Conservation (phyloP, 2,797 vertebrate species). For the Myotis pilosus region DNA sequence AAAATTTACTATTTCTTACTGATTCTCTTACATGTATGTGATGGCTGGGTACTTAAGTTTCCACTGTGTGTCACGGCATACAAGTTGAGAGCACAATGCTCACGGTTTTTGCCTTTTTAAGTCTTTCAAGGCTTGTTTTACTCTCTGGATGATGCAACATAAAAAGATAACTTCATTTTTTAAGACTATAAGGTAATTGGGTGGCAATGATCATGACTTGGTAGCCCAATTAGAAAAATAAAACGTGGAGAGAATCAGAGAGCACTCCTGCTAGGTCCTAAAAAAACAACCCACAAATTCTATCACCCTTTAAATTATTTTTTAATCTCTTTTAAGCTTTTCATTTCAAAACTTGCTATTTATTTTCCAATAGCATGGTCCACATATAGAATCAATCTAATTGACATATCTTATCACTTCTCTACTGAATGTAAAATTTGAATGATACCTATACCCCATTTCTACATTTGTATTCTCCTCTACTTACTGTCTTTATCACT, state of each 20-base stretch:
- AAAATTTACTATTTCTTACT: not conserved
- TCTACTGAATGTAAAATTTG: not conserved
- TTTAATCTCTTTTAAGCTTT: not conserved
- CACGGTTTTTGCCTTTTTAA: not conserved
- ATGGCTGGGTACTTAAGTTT: not conserved
- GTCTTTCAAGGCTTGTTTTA: not conserved
- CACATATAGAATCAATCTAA: not conserved
- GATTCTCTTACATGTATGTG: not conserved
- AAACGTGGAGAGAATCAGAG: not conserved
- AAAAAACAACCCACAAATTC: not conserved
- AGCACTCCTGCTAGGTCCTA: not conserved
- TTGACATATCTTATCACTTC: not conserved
- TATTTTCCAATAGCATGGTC: not conserved
- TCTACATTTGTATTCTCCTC: constrained; percentile 17
- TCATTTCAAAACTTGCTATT: not conserved
- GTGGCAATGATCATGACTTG: not conserved
- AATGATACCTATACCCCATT: not conserved
- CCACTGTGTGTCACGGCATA: not conserved
- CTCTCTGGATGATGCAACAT: not conserved
- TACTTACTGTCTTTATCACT: not conserved
- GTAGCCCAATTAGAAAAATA: constrained; percentile 18
- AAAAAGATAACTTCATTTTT: constrained; percentile 19
- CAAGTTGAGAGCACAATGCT: not conserved
- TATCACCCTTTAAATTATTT: not conserved
- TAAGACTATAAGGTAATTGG: not conserved